Conservation (phyloP, 2,888 invertebrate genomes). For the Acrobasis suavella region DNA sequence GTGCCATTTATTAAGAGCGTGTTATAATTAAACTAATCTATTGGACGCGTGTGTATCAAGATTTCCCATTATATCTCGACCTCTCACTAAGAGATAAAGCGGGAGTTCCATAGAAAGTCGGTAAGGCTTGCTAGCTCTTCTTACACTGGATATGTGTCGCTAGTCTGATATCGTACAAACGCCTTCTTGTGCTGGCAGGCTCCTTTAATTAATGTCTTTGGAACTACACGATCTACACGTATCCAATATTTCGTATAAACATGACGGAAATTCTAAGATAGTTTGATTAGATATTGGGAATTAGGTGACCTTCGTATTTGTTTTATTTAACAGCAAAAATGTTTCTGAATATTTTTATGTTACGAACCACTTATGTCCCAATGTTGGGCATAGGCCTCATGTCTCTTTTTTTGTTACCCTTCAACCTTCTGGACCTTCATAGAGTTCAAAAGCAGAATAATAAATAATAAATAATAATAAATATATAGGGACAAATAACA, state of each 20-base stretch:
- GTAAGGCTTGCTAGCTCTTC: constrained; percentile 43
- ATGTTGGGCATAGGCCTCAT: too few relatives aligned
- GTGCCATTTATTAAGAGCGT: constrained; percentile 55
- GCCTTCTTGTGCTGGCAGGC: constrained; percentile 76
- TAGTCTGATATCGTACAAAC: constrained; percentile 63
- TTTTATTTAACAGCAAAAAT: too few relatives aligned
- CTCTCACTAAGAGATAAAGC: constrained; percentile 36
- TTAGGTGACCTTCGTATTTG: constrained; percentile 4
- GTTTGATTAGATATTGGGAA: constrained; percentile 46
- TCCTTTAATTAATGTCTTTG: constrained; percentile 76
- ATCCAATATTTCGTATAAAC: constrained; percentile 56
- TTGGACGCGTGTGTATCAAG: constrained; percentile 55
- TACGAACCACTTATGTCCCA: too few relatives aligned
- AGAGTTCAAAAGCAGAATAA: too few relatives aligned
- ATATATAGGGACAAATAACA: too few relatives aligned
- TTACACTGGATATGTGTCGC: constrained; percentile 57
- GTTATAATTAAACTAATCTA: constrained; percentile 69
- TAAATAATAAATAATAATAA: too few relatives aligned
- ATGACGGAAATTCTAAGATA: constrained; percentile 57
- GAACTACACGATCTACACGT: constrained; percentile 59
- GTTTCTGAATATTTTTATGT: too few relatives aligned
- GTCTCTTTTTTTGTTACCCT: too few relatives aligned
- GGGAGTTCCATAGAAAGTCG: constrained; percentile 33
- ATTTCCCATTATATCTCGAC: constrained; percentile 45
- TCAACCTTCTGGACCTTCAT: too few relatives aligned